Conservation (phyloP, 2,797 vertebrate species). For the Nyctibius grandis region DNA sequence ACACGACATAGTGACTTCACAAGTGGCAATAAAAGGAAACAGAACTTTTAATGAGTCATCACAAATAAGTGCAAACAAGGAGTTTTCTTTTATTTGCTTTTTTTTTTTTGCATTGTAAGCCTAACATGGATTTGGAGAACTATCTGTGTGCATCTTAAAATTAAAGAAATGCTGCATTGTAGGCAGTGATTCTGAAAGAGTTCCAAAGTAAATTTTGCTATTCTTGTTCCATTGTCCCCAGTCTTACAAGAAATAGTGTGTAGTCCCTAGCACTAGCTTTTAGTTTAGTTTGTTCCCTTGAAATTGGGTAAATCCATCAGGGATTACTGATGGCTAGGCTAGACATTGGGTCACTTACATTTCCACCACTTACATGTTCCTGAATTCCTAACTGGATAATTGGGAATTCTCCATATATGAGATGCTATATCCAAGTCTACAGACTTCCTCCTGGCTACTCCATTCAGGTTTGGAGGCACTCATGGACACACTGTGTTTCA, state of each 20-base stretch:
- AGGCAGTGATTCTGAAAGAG: neutral
- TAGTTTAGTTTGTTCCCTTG: neutral
- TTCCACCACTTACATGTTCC: neutral
- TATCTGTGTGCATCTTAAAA: neutral
- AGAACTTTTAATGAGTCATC: neutral
- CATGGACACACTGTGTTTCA: neutral
- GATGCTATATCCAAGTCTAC: neutral
- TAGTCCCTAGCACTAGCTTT: neutral
- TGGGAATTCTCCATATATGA: neutral
- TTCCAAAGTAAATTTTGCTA: neutral
- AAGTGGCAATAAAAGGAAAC: neutral
- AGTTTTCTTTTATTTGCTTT: neutral
- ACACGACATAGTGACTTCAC: neutral
- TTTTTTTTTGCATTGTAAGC: neutral
- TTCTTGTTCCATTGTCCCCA: neutral
- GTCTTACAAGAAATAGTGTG: neutral
- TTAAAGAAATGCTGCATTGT: neutral
- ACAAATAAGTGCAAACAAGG: neutral
- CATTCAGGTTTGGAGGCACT: neutral
- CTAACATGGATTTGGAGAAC: neutral
- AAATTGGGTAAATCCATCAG: neutral
- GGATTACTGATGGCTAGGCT: neutral
- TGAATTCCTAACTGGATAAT: neutral
- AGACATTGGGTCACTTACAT: neutral
- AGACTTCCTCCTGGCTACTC: neutral